phyloP scores from a whole-genome alignment of 2,797 vertebrate genomes.

The Trematomus bernacchii region DNA sequence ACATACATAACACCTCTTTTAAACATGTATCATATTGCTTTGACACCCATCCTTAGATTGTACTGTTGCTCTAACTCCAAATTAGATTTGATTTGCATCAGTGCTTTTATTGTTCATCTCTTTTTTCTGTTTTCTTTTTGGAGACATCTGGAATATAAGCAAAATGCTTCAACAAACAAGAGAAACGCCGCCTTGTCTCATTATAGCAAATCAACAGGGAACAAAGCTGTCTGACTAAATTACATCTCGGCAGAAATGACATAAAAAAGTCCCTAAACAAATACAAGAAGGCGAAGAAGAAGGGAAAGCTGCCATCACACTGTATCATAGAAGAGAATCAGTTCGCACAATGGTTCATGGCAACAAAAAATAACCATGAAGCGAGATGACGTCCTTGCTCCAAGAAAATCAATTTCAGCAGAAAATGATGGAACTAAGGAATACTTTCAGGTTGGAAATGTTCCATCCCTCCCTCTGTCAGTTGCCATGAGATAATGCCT shows the following conservation, averaged over 20 bases:
- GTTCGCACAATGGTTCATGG: conserved; percentile 59
- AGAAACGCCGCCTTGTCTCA: conserved; percentile 64
- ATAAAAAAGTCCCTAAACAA: conserved; percentile 69
- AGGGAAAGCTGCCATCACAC: conserved; percentile 13
- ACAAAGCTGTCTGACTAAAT: conserved; percentile 68
- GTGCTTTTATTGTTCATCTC: conserved; percentile 56
- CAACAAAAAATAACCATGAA: conserved; percentile 54
- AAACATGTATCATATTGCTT: conserved; percentile 32
- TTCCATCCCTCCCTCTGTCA: conserved; percentile 47
- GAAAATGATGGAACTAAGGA: conserved; percentile 70
- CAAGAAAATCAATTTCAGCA: conserved; percentile 68
- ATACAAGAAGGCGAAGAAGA: conserved; percentile 27
- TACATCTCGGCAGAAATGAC: conserved; percentile 65
- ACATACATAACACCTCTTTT: background rate
- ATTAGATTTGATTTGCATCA: conserved; percentile 62
- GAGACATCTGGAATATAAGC: conserved; percentile 65
- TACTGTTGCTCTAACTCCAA: conserved; percentile 36
- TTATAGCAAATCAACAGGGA: conserved; percentile 78
- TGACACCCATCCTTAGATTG: conserved; percentile 13
- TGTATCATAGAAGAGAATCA: conserved; percentile 60
- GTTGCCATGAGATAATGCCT: conserved; percentile 24
- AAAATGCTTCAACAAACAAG: conserved; percentile 70
- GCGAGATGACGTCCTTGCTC: conserved; percentile 64
- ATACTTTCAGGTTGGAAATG: conserved; percentile 63
- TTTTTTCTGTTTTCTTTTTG: background rate